Base-by-base conservation (phyloP, 2,113 vertebrate genomes). In the Edolisoma coerulescens region DNA sequence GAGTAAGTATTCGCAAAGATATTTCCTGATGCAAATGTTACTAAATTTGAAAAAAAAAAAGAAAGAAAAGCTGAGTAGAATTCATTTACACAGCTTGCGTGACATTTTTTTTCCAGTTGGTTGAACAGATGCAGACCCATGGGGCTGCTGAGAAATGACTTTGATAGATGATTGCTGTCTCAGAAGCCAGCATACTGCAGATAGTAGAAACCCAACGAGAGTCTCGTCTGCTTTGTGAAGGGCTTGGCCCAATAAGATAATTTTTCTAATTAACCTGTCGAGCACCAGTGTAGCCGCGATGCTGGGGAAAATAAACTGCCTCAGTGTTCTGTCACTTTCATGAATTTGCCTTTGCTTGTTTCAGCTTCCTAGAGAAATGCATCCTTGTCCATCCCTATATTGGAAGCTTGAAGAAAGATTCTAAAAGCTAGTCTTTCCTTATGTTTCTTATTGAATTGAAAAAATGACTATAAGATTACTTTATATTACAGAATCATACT, bases 261-360 rank as follows among this genome's bases (percentile, higher is more conserved):
- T 98, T 99, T 99, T 99, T 99, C 97, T 99, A 99, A 99, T 99
- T 99, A 99, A 99, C 98, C 98, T 97, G 69, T 96, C 35, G 97
- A 98, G 97, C 98, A 98, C 97, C 96, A 96, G n/a, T 91, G 89
- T 98, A 97, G 94, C 97, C 89, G 71, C 54, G 50, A 97, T 97
- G 78, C 83, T 97, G 95, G 82, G 60, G 78, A 97, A 97, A 98
- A 98, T 95, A 96, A 97, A 96, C 61, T 74, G 75, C 93, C 59
- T 97, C 63, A 83, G 71, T 98, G 33, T 94, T 97, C 97, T 97
- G 97, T 95, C 87, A 61, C 7, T 69, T 86, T 65, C 3, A 41
- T 74, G 63, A 80, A 82, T 93, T 86, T 95, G 60, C 68, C 63
- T 73, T 94, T 79, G 35, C 47, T 94, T 76, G 14, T 90, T 95